Evolutionary conservation across 2,113 vertebrate genomes (phyloP).

Genomic region (Chrysochloris asiatica): DNA sequence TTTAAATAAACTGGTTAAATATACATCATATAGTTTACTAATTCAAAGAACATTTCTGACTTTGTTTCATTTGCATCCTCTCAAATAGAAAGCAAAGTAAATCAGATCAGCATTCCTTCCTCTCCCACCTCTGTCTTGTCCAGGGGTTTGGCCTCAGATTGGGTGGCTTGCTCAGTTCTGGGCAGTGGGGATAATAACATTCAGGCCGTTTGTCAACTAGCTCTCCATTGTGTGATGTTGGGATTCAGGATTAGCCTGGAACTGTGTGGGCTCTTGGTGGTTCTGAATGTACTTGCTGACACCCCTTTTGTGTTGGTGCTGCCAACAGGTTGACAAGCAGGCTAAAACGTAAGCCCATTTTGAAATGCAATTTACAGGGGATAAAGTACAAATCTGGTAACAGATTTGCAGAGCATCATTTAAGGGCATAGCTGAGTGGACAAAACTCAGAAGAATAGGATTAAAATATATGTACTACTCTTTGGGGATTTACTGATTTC

Average conservation of each 20-base stretch:
- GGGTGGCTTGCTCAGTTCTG: background rate
- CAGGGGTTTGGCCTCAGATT: background rate
- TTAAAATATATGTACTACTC: background rate
- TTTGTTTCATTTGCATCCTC: background rate
- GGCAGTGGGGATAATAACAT: background rate
- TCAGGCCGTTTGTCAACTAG: background rate
- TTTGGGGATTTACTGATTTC: conserved; percentile 13
- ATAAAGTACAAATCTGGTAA: conserved; percentile 12
- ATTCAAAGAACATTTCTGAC: conserved; percentile 16
- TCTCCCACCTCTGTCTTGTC: background rate
- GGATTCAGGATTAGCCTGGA: conserved; percentile 19
- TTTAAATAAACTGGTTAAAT: conserved; percentile 44
- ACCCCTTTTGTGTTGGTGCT: background rate
- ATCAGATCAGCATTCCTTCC: conserved; percentile 13
- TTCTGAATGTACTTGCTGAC: conserved; percentile 7
- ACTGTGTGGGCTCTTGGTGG: conserved; percentile 6
- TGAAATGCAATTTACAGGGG: conserved; percentile 13
- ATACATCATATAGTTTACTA: background rate
- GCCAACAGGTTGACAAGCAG: background rate
- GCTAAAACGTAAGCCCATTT: conserved; percentile 10
- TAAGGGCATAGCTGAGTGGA: conserved; percentile 24
- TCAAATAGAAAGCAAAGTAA: conserved; percentile 23
- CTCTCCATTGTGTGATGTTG: conserved; percentile 36
- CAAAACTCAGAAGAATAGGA: too few relatives aligned
- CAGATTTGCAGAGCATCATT: conserved; percentile 32